phyloP scores from a whole-genome alignment of 2,113 vertebrate genomes.

The Balaeniceps rex region DNA sequence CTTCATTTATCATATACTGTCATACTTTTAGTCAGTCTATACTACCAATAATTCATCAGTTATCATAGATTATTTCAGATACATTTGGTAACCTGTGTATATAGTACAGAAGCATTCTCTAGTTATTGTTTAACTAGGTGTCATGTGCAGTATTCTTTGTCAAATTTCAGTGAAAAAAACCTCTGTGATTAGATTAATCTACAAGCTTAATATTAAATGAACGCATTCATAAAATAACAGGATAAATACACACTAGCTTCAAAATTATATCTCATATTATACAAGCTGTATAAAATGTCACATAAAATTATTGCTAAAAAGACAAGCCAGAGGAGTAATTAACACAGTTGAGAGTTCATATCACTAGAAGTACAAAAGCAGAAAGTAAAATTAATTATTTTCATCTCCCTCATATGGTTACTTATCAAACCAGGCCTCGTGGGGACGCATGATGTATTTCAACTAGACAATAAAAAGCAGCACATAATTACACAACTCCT shows the following conservation, averaged over 20 bases:
- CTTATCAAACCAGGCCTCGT: conserved; percentile 12
- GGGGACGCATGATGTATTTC: conserved; percentile 37
- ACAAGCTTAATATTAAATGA: neutral
- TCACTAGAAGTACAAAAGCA: conserved; percentile 13
- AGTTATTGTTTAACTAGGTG: neutral
- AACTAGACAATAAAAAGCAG: conserved; percentile 16
- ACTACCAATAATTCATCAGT: neutral
- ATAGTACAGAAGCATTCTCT: neutral
- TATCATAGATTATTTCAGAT: neutral
- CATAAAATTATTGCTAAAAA: conserved; percentile 32
- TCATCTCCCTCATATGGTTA: conserved; percentile 9
- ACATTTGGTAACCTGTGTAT: neutral
- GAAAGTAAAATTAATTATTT: conserved; percentile 56
- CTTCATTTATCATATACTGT: neutral
- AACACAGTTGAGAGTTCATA: conserved; percentile 9
- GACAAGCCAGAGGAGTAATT: conserved; percentile 31
- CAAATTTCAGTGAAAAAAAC: conserved; percentile 9
- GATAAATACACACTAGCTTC: conserved; percentile 36
- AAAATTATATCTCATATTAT: conserved; percentile 21
- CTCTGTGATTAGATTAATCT: neutral
- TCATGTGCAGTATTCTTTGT: neutral
- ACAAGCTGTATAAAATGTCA: conserved; percentile 7
- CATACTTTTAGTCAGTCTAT: neutral
- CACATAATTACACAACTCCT: conserved; percentile 28
- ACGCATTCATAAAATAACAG: conserved; percentile 1